Base-by-base conservation (phyloP, 2,797 vertebrate species). In the Spheniscus humboldti region DNA sequence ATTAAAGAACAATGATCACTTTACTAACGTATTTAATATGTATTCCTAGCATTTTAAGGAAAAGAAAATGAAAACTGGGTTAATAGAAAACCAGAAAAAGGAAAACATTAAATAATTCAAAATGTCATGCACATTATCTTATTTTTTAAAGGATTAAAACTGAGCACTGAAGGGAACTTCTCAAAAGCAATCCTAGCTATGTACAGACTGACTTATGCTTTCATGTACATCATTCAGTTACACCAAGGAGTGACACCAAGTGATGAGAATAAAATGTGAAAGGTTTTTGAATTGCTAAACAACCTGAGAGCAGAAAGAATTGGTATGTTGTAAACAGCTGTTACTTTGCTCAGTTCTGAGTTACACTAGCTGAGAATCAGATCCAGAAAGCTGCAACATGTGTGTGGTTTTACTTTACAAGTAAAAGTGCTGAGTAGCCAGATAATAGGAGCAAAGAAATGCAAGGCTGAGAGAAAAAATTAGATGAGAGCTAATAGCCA, bases 1-100 rank as follows among this genome's bases (percentile, higher is more conserved):
- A 97, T 95, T 97, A 94, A 94, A 90, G 81, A 97, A 86, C 72
- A 96, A 60, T 1, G 5, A 96, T 84, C 39, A 73, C 50, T 95
- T 94, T 86, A 92, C 64, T 71, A 89, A 86, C 0, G 0, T 25
- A 88, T 90, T 96, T 75, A 88, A 86, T 92, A 88, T 8, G 22
- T 71, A 82, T 71, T 86, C 74, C 68, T 69, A 95, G 68, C 25
- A 78, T 90, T 95, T 94, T 96, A 96, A 82, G 39, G 56, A 79
- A 94, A 95, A 89, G 16, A 91, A 80, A 83, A 85, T 57, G 13
- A 72, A 86, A 96, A 89, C 31, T 48, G 68, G 27, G 69, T 88
- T 86, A 94, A 88, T 33, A 94, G 56, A 94, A 96, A 96, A 97
- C 59, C 48, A 90, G 35, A 30, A 79, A 66, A 41, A 66, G 45